phyloP scores from a whole-genome alignment of 2,113 vertebrate genomes.

The Bothrops jararaca region DNA sequence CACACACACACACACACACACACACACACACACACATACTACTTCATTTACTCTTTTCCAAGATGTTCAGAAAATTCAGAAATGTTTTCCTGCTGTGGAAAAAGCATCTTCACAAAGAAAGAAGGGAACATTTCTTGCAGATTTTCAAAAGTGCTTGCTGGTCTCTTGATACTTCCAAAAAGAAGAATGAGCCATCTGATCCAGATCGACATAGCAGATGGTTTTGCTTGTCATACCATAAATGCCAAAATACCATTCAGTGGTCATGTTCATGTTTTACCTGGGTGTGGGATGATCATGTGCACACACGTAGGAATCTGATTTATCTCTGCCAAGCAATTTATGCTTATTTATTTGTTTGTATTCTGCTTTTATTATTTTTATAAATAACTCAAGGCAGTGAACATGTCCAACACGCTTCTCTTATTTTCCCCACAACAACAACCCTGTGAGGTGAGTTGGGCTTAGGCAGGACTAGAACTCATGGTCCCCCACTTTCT shows the following conservation, averaged over 20 bases:
- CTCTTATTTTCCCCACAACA: not conserved
- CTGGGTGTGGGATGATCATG: conserved; percentile 26
- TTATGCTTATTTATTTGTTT: not conserved
- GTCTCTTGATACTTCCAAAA: conserved; percentile 42
- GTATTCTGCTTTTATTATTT: not conserved
- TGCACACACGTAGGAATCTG: not conserved
- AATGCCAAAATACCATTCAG: too few relatives aligned
- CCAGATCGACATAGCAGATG: conserved; percentile 13
- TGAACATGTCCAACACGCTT: not conserved
- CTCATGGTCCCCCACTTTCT: not conserved
- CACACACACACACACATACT: not conserved
- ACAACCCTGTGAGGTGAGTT: not conserved
- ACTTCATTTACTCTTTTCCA: conserved; percentile 67
- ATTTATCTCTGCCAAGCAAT: not conserved
- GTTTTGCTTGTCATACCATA: conserved; percentile 43
- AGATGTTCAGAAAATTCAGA: conserved; percentile 50
- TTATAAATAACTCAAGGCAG: not conserved
- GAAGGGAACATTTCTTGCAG: conserved; percentile 35
- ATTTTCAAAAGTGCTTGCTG: conserved; percentile 33
- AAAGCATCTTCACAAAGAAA: conserved; percentile 33
- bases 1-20: conserved; percentile 12
- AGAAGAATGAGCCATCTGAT: conserved; percentile 51
- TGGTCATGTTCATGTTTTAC: not conserved
- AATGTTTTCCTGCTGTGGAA: conserved; percentile 34
- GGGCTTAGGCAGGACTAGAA: not conserved